These are phyloP conservation scores for Dissostichus mawsoni DNA, from an alignment of 2,113 vertebrate species.

Conservation along the genomic window DNA sequence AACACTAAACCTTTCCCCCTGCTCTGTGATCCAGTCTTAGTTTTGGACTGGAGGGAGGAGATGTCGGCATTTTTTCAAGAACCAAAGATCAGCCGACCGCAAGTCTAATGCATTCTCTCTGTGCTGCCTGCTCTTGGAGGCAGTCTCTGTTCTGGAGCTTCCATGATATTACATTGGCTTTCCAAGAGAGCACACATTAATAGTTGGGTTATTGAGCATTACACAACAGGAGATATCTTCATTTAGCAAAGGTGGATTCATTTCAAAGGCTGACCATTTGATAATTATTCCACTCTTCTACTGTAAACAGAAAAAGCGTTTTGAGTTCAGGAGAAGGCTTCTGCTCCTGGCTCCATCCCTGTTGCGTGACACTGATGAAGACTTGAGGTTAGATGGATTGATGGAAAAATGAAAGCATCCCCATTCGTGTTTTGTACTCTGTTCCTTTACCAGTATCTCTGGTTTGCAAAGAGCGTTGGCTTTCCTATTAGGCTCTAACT, in stretches of 20 bases:
- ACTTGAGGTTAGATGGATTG: slow-evolving; percentile 46
- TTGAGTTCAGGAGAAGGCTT: slow-evolving; percentile 40
- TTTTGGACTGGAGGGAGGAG: slow-evolving; percentile 65
- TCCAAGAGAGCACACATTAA: slow-evolving; percentile 74
- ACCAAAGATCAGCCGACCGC: slow-evolving; percentile 80
- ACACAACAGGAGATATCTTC: slow-evolving; percentile 66
- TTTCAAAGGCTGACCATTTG: slow-evolving; percentile 62
- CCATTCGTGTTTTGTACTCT: slow-evolving; percentile 32
- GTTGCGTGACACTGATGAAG: slow-evolving; percentile 32
- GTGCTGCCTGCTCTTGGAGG: slow-evolving; percentile 70
- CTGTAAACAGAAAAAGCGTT: slow-evolving; percentile 48
- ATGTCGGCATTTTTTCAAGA: slow-evolving; percentile 68
- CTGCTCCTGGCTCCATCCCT: slow-evolving; percentile 21
- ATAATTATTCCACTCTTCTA: slow-evolving; percentile 47
- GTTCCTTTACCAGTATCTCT: slow-evolving; percentile 39
- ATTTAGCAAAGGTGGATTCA: slow-evolving; percentile 67
- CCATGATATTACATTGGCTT: slow-evolving; percentile 73
- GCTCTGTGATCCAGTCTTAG: slow-evolving; percentile 73
- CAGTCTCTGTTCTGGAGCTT: slow-evolving; percentile 69
- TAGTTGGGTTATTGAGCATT: slow-evolving; percentile 76
- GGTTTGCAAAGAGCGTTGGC: slow-evolving; percentile 44
- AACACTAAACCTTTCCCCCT: slow-evolving; percentile 76
- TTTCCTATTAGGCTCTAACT: slow-evolving; percentile 39
- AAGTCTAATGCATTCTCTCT: slow-evolving; percentile 80
- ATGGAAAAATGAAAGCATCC: slow-evolving; percentile 59